Percentiles rank a stretch among this genome's conserved stretches.
Evolutionary conservation across 2,888 invertebrate genomes (phyloP).

Genomic region (Gastrophysa polygoni): DNA sequence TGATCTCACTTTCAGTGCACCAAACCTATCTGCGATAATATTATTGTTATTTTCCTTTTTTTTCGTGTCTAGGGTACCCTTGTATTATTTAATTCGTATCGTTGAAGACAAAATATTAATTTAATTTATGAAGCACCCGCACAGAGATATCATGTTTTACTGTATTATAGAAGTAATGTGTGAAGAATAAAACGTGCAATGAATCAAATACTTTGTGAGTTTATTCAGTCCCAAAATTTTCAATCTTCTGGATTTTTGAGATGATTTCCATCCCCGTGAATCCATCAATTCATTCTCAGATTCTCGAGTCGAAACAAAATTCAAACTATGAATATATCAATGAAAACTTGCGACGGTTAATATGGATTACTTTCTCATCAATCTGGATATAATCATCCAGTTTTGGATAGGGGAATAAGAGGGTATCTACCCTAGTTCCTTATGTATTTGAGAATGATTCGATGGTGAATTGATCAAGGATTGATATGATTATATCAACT

Average conservation of each 20-base stretch:
- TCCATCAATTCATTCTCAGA: no score
- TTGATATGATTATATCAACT: no score
- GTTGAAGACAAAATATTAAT: slow-evolving; percentile 27
- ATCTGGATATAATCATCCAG: no score
- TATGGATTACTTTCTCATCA: no score
- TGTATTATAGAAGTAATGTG: slow-evolving; percentile 45
- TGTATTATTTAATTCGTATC: slow-evolving; percentile 31
- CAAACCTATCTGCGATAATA: slow-evolving; percentile 39
- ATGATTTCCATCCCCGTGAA: no score
- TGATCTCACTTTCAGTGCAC: slow-evolving; percentile 49
- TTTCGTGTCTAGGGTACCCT: slow-evolving; percentile 32
- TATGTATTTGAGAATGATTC: no score
- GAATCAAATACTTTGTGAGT: slow-evolving; percentile 5
- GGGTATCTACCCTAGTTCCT: no score
- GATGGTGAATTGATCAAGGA: no score
- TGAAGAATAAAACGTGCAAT: slow-evolving; percentile 41
- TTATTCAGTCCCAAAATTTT: background rate
- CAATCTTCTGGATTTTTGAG: background rate
- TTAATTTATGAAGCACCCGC: slow-evolving; percentile 40
- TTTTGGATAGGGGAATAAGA: no score
- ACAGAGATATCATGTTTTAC: slow-evolving; percentile 45
- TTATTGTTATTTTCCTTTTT: slow-evolving; percentile 29
- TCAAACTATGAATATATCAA: no score
- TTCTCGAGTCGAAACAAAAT: no score
- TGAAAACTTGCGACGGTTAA: no score